phyloP scores from a whole-genome alignment of 2,888 invertebrate genomes.

The Desoria tigrina region DNA sequence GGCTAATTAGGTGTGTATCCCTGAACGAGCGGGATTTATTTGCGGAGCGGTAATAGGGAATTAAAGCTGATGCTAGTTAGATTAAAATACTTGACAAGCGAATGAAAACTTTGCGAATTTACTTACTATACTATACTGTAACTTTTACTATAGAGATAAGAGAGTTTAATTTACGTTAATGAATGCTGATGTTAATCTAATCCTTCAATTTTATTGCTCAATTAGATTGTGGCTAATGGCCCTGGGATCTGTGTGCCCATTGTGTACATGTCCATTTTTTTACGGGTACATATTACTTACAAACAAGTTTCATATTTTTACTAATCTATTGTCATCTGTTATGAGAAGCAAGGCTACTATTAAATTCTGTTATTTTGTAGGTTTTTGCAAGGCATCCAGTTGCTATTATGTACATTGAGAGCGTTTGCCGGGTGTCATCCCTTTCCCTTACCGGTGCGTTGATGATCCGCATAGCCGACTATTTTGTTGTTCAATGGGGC shows the following conservation, averaged over 20 bases:
- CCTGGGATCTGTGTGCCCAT: conserved; percentile 96
- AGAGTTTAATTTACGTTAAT: too few species aligned
- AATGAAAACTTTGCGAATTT: too few species aligned
- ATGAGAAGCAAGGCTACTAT: too few species aligned
- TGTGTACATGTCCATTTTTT: conserved; percentile 74
- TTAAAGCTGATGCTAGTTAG: too few species aligned
- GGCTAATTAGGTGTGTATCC: too few species aligned
- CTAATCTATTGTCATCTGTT: too few species aligned
- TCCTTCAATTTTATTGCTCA: conserved; percentile 11
- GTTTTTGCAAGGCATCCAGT: conserved; percentile 62
- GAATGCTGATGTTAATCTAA: neutral
- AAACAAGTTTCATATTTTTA: neutral
- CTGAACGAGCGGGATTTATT: too few species aligned
- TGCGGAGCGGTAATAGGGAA: too few species aligned
- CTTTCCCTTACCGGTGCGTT: conserved; percentile 88
- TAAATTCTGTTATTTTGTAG: conserved; percentile 13
- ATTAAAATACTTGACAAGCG: too few species aligned
- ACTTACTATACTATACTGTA: too few species aligned
- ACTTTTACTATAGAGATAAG: too few species aligned
- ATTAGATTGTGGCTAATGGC: conserved; percentile 82
- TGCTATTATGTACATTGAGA: conserved; percentile 88
- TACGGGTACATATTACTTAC: conserved; percentile 62
- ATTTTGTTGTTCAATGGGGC: conserved; percentile 92
- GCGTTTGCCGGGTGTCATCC: conserved; percentile 86
- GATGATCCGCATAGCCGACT: conserved; percentile 77